Evolutionary conservation across 1,140 invertebrate species (phyloP).

Genomic region (Ostrea edulis): DNA sequence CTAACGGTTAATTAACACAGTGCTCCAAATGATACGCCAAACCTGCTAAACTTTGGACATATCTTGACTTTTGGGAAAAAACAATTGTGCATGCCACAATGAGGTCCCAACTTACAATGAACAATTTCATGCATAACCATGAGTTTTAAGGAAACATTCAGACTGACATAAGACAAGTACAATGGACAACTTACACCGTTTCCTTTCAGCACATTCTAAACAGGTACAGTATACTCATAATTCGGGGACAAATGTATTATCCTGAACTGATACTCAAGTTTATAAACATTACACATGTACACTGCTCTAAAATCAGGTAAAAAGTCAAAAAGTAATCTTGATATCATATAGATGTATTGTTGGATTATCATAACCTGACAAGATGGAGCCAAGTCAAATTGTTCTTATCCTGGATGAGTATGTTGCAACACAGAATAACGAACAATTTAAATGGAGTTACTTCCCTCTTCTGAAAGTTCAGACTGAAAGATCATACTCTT

Average conservation of each 20-base stretch:
- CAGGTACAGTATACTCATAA: conserved; percentile 8
- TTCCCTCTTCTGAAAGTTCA: no score
- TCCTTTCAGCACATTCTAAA: conserved; percentile 31
- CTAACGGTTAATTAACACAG: background rate
- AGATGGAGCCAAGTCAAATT: no score
- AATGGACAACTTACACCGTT: background rate
- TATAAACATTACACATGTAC: no score
- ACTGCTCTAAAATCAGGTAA: no score
- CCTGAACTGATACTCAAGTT: background rate
- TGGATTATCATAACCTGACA: no score
- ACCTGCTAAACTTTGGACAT: background rate
- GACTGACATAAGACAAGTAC: background rate
- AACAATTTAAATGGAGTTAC: no score
- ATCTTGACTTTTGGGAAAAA: background rate
- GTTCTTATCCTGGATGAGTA: no score
- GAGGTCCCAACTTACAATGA: background rate
- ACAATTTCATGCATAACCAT: background rate
- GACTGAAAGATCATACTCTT: no score
- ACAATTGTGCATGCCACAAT: background rate
- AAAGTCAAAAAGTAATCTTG: no score
- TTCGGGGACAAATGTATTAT: background rate
- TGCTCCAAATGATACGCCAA: conserved; percentile 31
- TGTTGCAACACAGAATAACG: no score
- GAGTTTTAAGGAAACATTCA: background rate
- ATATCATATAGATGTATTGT: no score